phyloP scores from a whole-genome alignment of 2,797 vertebrate genomes.

The Pseudochirops cupreus region DNA sequence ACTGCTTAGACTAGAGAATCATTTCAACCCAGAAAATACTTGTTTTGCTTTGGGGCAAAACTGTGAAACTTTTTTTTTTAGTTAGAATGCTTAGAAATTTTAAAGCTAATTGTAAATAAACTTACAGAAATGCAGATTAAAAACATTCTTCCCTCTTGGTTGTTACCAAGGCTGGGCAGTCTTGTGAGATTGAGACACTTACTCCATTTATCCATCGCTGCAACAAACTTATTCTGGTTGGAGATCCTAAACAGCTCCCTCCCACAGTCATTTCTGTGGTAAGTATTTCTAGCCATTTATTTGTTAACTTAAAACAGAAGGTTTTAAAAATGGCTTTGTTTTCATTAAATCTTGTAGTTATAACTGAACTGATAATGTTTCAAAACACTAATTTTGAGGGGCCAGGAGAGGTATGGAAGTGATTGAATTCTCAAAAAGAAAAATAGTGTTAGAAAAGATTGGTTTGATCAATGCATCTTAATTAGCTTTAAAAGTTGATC shows the following conservation, averaged over 20 bases:
- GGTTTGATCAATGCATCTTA: neutral
- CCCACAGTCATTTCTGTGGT: conserved; percentile 92
- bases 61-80: neutral
- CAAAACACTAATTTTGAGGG: neutral
- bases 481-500: neutral
- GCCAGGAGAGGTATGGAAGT: neutral
- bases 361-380: neutral
- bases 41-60: neutral
- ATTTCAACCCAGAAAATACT: neutral
- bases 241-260: conserved; percentile 91
- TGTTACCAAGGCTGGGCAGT: conserved; percentile 89
- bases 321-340: neutral
- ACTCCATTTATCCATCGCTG: conserved; percentile 90
- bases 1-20: neutral
- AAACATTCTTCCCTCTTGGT: neutral
- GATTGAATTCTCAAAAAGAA: neutral
- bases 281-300: conserved; percentile 63
- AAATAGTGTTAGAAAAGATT: neutral
- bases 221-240: conserved; percentile 89
- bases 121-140: neutral
- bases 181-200: conserved; percentile 91
- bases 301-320: neutral
- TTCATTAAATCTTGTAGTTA: neutral
- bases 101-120: accelerated
- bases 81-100: neutral